Conservation (phyloP, 2,113 vertebrate species). For the Cettia cetti region DNA sequence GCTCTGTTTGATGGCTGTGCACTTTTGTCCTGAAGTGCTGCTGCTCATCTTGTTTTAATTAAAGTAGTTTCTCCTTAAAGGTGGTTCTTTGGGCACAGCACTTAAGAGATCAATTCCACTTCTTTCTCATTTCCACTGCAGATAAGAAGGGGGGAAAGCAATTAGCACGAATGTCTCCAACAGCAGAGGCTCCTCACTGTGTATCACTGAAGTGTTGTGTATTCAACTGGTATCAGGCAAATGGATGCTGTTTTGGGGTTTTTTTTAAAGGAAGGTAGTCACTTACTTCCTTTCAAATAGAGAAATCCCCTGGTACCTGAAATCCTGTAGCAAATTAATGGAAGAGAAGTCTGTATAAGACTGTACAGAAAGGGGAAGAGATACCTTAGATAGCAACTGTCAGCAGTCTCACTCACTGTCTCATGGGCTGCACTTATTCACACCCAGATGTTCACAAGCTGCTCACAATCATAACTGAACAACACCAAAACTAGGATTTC, state of each 20-base stretch:
- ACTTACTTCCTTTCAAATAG: background rate
- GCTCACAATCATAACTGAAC: background rate
- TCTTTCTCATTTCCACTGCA: background rate
- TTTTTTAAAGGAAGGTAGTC: background rate
- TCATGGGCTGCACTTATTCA: background rate
- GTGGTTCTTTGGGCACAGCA: background rate
- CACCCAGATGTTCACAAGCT: background rate
- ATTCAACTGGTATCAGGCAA: background rate
- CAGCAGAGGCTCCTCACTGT: background rate
- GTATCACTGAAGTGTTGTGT: background rate
- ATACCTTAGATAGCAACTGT: background rate
- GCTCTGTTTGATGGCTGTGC: background rate
- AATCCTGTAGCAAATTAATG: background rate
- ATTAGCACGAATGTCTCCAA: background rate
- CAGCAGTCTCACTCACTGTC: background rate
- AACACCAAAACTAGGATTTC: background rate
- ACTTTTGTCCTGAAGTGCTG: slow-evolving; percentile 5
- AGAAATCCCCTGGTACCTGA: background rate
- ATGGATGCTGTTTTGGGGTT: background rate
- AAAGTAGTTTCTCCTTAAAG: background rate
- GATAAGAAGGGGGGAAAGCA: background rate
- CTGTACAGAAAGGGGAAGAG: background rate
- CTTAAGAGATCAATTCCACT: slow-evolving; percentile 23
- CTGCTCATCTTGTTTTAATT: slow-evolving; percentile 25
- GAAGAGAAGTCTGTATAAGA: background rate